Conservation (phyloP, 2,797 vertebrate genomes). For the Pangasius larnaudii region DNA sequence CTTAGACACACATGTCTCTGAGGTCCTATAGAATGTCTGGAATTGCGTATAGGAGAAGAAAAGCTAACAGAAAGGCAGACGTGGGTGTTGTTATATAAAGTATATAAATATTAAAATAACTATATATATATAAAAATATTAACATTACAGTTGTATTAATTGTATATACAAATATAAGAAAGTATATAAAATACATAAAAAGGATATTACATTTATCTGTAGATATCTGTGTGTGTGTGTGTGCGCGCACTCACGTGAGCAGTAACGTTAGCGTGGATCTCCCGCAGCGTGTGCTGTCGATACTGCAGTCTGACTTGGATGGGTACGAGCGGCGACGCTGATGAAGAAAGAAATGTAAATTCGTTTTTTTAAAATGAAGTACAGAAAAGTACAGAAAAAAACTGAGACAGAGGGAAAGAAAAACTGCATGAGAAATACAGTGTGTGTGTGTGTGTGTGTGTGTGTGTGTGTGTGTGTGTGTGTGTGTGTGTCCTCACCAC, state of each 20-base stretch:
- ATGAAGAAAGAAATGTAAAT: neutral
- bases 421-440: neutral
- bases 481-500: conserved; percentile 69
- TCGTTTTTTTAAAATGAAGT: neutral
- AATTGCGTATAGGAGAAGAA: conserved; percentile 20
- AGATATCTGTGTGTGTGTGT: too few species aligned
- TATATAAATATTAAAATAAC: neutral
- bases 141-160: neutral
- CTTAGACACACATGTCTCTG: neutral
- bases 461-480: conserved; percentile 2
- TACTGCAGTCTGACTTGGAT: conserved; percentile 86
- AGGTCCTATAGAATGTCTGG: conserved; percentile 12
- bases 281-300: conserved; percentile 81
- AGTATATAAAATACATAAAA: neutral
- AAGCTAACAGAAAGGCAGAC: conserved; percentile 34
- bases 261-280: conserved; percentile 86
- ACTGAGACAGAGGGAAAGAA: neutral
- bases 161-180: neutral
- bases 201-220: neutral
- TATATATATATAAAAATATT: neutral
- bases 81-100: neutral
- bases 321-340: conserved; percentile 77
- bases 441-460: conserved; percentile 26
- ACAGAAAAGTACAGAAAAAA: neutral
- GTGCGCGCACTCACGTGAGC: conserved; percentile 77